Base-by-base conservation (phyloP, 1,140 invertebrate species). In the Rhagoletis pomonella region DNA sequence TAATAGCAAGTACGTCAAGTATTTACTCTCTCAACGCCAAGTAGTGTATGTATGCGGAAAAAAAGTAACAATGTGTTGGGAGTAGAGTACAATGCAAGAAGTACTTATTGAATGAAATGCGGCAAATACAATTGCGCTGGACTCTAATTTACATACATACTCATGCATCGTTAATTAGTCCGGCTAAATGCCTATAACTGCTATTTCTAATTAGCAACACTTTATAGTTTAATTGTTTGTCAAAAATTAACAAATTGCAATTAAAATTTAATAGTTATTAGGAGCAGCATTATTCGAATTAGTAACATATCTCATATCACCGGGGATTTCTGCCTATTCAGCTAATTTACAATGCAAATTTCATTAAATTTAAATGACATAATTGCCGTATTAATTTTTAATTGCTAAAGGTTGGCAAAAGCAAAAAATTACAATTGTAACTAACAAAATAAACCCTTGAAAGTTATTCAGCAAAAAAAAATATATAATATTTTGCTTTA, bases 311-410 rank as follows among this genome's bases (percentile, higher is more conserved):
- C 1, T 29, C 29, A 29, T 4, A n/a, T 1, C 14, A 73, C 69
- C 44, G 44, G 17, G 14, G 14, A 17, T 44, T 50, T 4, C 12
- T 42, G 47, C 69, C 4, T 44, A 73, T 50, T 73, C 44, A 17
- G 67, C 42, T 62, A 62, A 85, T 58, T 59, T 19, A 14, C 50
- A 60, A 65, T 86, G 58, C 29, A 47, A 60, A 62, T 47, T n/a
- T 65, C 62, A 65, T 86, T 60, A 64, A 86, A 39, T 44, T 42
- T 47, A 42, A 62, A 44, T 86, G 14, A 65, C 59, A 50, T 86
- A 62, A 64, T 86, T 86, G 85, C 14, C 85, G 5, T 64, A 47
- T 60, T 62, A 86, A 62, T 86, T 86, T 42, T 62, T 62, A 42
- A 86, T 39, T 29, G 44, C 42, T 29, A 86, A 86, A 59, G 60